Evolutionary conservation across 2,797 vertebrate genomes (phyloP).

Genomic region (Delichon dasypus): DNA sequence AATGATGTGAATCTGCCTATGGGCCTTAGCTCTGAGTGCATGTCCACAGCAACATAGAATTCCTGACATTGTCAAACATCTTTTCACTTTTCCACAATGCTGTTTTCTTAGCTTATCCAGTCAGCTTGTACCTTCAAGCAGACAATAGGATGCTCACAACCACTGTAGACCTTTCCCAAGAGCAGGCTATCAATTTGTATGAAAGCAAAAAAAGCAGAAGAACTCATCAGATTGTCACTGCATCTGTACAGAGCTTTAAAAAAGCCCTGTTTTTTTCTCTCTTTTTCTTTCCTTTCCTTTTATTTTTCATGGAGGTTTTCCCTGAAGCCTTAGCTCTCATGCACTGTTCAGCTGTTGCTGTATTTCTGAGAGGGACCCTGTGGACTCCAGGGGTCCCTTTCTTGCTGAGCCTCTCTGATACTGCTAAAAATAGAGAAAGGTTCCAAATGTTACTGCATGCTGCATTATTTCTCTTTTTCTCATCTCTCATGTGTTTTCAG

Average conservation of each 20-base stretch:
- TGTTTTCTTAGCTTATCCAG: constrained; percentile 13
- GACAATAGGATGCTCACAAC: not conserved
- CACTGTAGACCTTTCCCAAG: constrained; percentile 32
- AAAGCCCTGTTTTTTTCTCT: accelerated
- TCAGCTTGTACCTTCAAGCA: constrained; percentile 20
- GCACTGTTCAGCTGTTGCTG: constrained; percentile 54
- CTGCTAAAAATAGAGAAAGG: constrained; percentile 34
- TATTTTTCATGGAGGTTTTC: constrained; percentile 62
- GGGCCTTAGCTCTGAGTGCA: not conserved
- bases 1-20: not conserved
- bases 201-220: constrained; percentile 28
- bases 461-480: constrained; percentile 50
- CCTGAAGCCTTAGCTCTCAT: constrained; percentile 38
- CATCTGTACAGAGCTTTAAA: constrained; percentile 34
- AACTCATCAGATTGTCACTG: constrained; percentile 48
- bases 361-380: constrained; percentile 30
- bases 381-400: constrained; percentile 22
- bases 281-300: constrained; percentile 4
- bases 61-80: not conserved
- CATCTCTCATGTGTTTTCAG: constrained; percentile 59
- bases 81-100: not conserved
- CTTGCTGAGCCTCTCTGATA: constrained; percentile 33
- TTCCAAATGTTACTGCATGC: constrained; percentile 38
- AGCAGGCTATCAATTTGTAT: constrained; percentile 45
- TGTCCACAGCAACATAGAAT: not conserved